Percentiles rank a stretch among this genome's conserved stretches.
Conservation (phyloP, 2,888 invertebrate species). For the Odontothrips loti region DNA sequence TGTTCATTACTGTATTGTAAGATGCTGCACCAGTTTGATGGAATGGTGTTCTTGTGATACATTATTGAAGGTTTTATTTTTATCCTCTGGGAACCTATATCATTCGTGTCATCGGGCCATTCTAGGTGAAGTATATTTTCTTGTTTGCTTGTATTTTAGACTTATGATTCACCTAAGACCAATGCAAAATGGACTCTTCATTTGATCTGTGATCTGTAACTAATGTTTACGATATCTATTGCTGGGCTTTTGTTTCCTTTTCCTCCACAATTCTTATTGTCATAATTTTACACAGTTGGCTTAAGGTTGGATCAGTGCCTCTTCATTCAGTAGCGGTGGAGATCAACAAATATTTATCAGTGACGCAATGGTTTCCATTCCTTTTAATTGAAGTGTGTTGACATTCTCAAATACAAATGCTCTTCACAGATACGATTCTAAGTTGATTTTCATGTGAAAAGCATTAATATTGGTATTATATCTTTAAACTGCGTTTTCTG, state of each 20-base stretch:
- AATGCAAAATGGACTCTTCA: background rate
- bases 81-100: slow-evolving; percentile 5
- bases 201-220: slow-evolving; percentile 14
- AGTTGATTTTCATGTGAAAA: background rate
- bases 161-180: slow-evolving; percentile 7
- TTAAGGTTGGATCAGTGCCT: background rate
- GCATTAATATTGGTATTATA: background rate
- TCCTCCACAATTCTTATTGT: background rate
- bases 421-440: background rate
- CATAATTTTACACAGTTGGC: background rate
- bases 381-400: too few species aligned
- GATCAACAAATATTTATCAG: background rate
- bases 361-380: background rate
- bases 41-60: slow-evolving; percentile 4
- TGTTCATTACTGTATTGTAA: background rate
- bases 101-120: background rate
- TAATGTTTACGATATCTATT: background rate
- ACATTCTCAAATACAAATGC: background rate
- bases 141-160: slow-evolving; percentile 16
- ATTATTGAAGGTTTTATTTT: slow-evolving; percentile 9
- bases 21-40: background rate
- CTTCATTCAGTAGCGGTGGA: too few species aligned
- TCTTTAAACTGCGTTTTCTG: background rate
- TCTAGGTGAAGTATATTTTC: slow-evolving; percentile 23
- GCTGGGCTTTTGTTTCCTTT: background rate